Conservation (phyloP, 2,113 vertebrate species). For the Pseudorasbora parva region DNA sequence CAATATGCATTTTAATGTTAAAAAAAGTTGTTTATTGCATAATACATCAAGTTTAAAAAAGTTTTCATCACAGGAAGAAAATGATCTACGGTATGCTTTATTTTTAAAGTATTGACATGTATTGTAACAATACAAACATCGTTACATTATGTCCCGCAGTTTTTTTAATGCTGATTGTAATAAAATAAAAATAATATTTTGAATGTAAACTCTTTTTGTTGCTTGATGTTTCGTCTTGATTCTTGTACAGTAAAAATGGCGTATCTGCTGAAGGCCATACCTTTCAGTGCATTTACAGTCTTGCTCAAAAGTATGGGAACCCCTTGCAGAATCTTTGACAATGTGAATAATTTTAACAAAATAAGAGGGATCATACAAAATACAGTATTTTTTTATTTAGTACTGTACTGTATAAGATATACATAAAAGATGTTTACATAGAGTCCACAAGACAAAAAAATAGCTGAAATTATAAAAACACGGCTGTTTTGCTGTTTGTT, state of each 20-base stretch:
- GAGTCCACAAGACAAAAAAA: too few relatives aligned
- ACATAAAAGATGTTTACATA: too few relatives aligned
- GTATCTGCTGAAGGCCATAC: neutral
- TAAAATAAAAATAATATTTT: neutral
- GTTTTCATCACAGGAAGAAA: neutral
- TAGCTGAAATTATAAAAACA: too few relatives aligned
- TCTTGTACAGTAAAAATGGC: neutral
- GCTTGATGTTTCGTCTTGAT: neutral
- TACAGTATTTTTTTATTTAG: too few relatives aligned
- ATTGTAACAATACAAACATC: conserved; percentile 50
- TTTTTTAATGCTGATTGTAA: neutral
- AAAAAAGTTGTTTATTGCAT: too few relatives aligned
- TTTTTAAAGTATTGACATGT: conserved; percentile 21
- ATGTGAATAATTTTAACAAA: too few relatives aligned
- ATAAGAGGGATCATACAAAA: too few relatives aligned
- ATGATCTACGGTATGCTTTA: neutral
- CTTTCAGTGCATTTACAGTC: neutral
- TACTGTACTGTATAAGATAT: too few relatives aligned
- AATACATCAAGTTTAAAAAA: too few relatives aligned
- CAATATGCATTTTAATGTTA: neutral
- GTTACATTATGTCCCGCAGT: neutral
- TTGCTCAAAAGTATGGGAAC: too few relatives aligned
- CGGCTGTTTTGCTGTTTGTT: too few relatives aligned
- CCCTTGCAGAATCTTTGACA: too few relatives aligned
- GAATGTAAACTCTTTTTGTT: neutral